Base-by-base conservation (phyloP, 2,888 invertebrate genomes). In the Dicranocentrus wangi region DNA sequence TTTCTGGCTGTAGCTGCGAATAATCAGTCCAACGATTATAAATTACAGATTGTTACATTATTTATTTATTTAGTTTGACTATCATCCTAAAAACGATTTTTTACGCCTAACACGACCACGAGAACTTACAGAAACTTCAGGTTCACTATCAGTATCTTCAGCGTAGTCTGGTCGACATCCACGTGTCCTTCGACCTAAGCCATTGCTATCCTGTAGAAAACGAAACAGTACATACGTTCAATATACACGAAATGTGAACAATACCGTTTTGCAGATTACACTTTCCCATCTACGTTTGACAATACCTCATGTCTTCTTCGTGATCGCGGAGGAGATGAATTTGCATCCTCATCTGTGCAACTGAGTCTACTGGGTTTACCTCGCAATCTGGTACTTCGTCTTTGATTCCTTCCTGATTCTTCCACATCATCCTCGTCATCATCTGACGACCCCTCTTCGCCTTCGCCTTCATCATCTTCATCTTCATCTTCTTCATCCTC, bases 111-210 rank as follows among this genome's bases (percentile, higher is more conserved):
- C 72, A 21, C 84, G 81, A 55, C 84, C 84, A 23, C 84, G 65
- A n/a, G 81, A 83, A 47, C 84, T 84, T 53, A 81, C 81, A 65
- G 65, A 55, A 47, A 73, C 55, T 47, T 68, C 70, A 65, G 80
- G 71, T 53, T 82, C 80, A 70, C 82, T 80, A 61, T 88, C 88
- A 84, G 88, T 88, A 7, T 88, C 89, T 81, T 89, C 89, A 1
- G 88, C 88, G 65, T 89, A 89, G 83, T 88, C 88, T 51, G 87
- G 88, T 23, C 88, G 86, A 28, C 39, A 88, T 87, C 78, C 87
- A 87, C 17, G 89, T 87, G 79, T 89, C 91, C 75, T 90, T 89
- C 77, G 42, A 80, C 81, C 70, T 82, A 76, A 17, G 81, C 81
- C 17, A 17, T 60, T 60, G 32, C 23, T 68, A 71, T 79, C 19